Evolutionary conservation across 1,140 invertebrate species (phyloP).

Genomic region (Anastrepha ludens): DNA sequence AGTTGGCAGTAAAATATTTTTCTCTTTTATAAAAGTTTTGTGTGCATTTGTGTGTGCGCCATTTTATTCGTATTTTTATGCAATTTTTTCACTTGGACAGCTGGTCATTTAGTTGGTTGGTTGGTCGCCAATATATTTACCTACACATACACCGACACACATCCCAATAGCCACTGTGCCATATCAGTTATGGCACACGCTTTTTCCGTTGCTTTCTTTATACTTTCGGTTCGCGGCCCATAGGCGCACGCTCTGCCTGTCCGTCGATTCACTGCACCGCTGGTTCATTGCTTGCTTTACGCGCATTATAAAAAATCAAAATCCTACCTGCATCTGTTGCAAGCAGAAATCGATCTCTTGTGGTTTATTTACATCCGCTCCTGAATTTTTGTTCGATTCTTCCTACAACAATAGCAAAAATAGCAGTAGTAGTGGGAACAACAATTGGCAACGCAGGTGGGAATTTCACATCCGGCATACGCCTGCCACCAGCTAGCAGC

Average conservation of each 20-base stretch:
- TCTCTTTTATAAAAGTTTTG: background rate
- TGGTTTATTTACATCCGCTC: slow-evolving; percentile 59
- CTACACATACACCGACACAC: background rate
- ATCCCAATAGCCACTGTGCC: background rate
- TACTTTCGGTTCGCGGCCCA: background rate
- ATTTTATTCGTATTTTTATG: slow-evolving; percentile 18
- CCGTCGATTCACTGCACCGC: slow-evolving; percentile 1
- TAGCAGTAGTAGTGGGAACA: background rate
- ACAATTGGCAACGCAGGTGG: slow-evolving; percentile 55
- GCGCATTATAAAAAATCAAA: slow-evolving; percentile 25
- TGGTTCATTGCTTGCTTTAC: background rate
- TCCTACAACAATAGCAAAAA: slow-evolving; percentile 13
- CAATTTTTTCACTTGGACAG: slow-evolving; percentile 25
- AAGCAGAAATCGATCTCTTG: slow-evolving; percentile 57
- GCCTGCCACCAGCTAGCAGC: slow-evolving; percentile 29
- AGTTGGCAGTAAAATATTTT: background rate
- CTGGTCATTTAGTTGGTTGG: slow-evolving; percentile 29
- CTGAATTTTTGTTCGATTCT: slow-evolving; percentile 54
- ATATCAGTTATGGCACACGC: slow-evolving; percentile 34
- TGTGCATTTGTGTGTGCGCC: background rate
- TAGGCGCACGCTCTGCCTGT: background rate
- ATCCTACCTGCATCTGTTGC: slow-evolving; percentile 35
- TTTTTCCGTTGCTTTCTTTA: slow-evolving; percentile 19
- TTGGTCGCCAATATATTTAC: slow-evolving; percentile 21
- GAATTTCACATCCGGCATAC: slow-evolving; percentile 57